phyloP scores from a whole-genome alignment of 2,113 vertebrate genomes.

The Syngnathus scovelli region DNA sequence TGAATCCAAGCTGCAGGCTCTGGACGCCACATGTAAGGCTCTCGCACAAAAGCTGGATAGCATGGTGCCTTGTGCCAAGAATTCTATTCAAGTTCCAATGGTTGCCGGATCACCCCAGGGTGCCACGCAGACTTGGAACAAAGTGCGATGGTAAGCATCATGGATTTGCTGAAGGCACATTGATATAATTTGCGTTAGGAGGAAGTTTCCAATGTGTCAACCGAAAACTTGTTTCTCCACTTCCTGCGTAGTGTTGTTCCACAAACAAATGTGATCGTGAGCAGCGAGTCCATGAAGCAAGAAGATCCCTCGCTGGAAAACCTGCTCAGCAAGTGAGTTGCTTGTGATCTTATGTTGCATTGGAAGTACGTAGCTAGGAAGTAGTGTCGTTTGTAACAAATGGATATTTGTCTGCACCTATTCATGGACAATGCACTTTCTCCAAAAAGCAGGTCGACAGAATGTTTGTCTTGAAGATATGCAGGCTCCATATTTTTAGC shows the following conservation, averaged over 20 bases:
- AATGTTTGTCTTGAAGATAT: too few species aligned
- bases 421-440: too few species aligned
- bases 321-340: conserved; percentile 90
- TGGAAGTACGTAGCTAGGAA: not conserved
- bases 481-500: too few species aligned
- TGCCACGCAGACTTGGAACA: conserved; percentile 97
- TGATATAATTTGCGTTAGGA: not conserved
- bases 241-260: conserved; percentile 82
- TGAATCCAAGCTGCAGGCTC: conserved; percentile 86
- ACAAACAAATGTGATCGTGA: conserved; percentile 95
- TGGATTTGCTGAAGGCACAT: not conserved
- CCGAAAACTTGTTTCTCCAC: conserved; percentile 24
- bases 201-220: not conserved
- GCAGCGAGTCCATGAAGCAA: conserved; percentile 85
- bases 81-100: conserved; percentile 95
- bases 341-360: not conserved
- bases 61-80: conserved; percentile 86
- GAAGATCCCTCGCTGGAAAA: conserved; percentile 91
- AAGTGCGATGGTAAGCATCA: conserved; percentile 88
- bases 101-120: conserved; percentile 95
- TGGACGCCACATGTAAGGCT: conserved; percentile 89
- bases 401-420: too few species aligned
- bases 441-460: too few species aligned
- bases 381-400: not conserved
- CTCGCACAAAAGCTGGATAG: conserved; percentile 89